phyloP scores from a whole-genome alignment of 2,113 vertebrate species.

The Alethe diademata region DNA sequence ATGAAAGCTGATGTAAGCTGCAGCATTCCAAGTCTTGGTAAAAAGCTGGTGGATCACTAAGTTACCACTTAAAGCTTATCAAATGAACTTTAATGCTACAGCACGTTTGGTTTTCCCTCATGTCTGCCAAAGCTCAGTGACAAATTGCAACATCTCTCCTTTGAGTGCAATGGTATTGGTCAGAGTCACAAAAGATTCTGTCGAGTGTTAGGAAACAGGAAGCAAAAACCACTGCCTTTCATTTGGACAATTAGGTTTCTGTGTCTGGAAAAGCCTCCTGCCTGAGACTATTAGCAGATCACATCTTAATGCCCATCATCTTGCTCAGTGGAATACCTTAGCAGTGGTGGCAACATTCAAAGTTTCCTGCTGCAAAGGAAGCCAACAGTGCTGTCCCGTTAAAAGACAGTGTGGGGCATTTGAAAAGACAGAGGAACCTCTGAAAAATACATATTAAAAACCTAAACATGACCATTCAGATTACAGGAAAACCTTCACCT shows the following conservation, averaged over 20 bases:
- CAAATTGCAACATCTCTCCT: not conserved
- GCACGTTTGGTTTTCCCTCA: not conserved
- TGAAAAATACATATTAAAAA: not conserved
- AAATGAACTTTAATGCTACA: not conserved
- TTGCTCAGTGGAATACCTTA: not conserved
- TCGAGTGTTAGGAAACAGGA: not conserved
- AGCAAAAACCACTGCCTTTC: not conserved
- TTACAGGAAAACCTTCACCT: not conserved
- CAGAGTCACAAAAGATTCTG: not conserved
- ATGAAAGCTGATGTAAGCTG: not conserved
- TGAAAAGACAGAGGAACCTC: not conserved
- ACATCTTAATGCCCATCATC: not conserved
- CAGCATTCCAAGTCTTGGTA: not conserved
- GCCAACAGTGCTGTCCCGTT: not conserved
- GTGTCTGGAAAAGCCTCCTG: not conserved
- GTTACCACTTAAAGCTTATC: not conserved
- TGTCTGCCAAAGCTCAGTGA: not conserved
- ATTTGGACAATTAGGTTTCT: not conserved
- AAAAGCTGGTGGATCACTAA: not conserved
- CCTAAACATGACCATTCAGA: not conserved
- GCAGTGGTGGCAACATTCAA: not conserved
- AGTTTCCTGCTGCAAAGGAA: not conserved
- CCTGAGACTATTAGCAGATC: not conserved
- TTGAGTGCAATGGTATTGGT: not conserved
- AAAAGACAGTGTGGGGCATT: not conserved